Evolutionary conservation across 2,113 vertebrate genomes (phyloP).

Genomic region (Otolemur garnettii): DNA sequence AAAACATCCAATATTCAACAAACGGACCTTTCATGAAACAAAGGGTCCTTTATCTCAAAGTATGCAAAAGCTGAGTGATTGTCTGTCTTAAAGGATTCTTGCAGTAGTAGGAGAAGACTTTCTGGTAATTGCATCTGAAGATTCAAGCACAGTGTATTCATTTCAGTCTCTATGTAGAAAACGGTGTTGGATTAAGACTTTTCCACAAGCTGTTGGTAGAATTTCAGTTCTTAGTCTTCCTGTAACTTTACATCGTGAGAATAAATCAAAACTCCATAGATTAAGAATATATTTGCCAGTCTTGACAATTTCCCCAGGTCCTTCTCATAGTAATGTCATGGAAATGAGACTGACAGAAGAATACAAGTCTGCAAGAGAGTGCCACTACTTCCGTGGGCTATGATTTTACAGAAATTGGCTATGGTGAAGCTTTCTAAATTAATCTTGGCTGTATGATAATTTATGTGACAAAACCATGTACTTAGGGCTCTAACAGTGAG

Average conservation of each 20-base stretch:
- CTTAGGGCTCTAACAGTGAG: background rate
- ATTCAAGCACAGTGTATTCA: background rate
- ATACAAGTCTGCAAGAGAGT: background rate
- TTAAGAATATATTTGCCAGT: background rate
- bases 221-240: background rate
- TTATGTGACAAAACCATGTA: background rate
- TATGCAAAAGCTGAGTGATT: background rate
- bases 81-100: slow-evolving; percentile 5
- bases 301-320: background rate
- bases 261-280: background rate
- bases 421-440: slow-evolving; percentile 14
- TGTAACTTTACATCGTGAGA: background rate
- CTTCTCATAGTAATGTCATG: background rate
- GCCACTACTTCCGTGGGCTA: background rate
- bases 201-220: background rate
- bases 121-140: background rate
- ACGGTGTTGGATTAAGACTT: background rate
- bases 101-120: background rate
- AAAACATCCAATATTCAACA: background rate
- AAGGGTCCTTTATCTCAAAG: background rate
- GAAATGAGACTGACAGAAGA: background rate
- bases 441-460: slow-evolving; percentile 40
- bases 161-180: background rate
- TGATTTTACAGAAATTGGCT: background rate
- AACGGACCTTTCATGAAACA: background rate